These are phyloP conservation scores for Mus spicilegus DNA, from an alignment of 2,113 vertebrate species.

Conservation along the genomic window DNA sequence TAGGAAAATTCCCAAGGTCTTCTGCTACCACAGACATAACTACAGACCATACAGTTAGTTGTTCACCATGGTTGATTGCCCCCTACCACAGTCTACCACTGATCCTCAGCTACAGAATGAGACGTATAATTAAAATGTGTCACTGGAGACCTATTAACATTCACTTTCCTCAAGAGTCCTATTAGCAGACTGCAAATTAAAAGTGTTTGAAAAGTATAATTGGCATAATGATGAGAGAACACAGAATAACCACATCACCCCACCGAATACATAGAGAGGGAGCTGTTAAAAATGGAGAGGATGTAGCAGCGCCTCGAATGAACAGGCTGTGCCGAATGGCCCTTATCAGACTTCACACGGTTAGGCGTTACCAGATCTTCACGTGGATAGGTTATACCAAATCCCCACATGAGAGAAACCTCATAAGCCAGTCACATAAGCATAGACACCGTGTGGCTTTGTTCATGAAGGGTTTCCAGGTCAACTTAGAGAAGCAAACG, in stretches of 20 bases:
- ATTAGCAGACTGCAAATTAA: conserved; percentile 50
- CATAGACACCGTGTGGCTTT: neutral
- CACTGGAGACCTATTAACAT: conserved; percentile 52
- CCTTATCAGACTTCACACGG: neutral
- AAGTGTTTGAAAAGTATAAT: conserved; percentile 39
- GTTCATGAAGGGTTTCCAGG: neutral
- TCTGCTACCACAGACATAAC: neutral
- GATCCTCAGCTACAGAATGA: conserved; percentile 35
- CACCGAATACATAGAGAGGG: neutral
- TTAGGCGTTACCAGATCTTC: neutral
- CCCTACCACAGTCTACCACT: neutral
- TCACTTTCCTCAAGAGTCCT: conserved; percentile 40
- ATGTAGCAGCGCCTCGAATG: neutral
- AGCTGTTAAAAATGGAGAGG: neutral
- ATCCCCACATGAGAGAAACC: neutral
- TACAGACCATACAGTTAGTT: neutral
- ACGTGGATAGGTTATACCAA: neutral
- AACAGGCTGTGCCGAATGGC: neutral
- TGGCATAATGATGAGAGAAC: neutral
- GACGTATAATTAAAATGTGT: conserved; percentile 53
- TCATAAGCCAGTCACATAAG: neutral
- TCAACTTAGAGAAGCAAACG: neutral
- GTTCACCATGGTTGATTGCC: neutral
- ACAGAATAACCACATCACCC: neutral
- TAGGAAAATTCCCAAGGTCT: neutral